phyloP scores from a whole-genome alignment of 2,888 invertebrate species.

The Netelia fuscicornis region DNA sequence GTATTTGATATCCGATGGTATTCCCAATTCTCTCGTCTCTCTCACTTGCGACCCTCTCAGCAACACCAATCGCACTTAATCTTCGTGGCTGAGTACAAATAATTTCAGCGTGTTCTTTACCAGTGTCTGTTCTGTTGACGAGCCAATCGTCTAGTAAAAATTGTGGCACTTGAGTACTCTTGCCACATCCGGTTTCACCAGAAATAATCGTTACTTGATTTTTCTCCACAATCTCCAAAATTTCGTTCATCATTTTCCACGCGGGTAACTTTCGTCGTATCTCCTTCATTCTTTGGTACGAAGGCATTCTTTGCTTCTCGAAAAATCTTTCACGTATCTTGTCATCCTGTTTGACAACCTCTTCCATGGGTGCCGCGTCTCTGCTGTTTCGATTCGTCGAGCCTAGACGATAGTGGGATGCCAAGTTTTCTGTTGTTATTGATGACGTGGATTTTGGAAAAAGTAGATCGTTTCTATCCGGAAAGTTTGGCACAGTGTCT shows the following conservation, averaged over 20 bases:
- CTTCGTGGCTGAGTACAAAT: conserved; percentile 97
- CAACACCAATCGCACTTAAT: conserved; percentile 96
- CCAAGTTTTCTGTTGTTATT: conserved; percentile 79
- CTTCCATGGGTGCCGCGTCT: conserved; percentile 80
- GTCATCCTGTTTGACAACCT: conserved; percentile 87
- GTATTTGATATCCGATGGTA: conserved; percentile 90
- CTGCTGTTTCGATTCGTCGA: conserved; percentile 86
- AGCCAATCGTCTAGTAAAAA: conserved; percentile 96
- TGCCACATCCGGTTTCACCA: conserved; percentile 94
- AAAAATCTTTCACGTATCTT: conserved; percentile 88
- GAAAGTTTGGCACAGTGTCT: conserved; percentile 87
- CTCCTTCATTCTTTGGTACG: conserved; percentile 89
- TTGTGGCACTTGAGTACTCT: conserved; percentile 96
- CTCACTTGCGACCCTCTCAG: conserved; percentile 96
- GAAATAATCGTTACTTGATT: conserved; percentile 91
- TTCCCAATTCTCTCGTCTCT: conserved; percentile 92
- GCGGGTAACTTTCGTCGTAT: conserved; percentile 89
- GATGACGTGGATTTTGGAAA: conserved; percentile 79
- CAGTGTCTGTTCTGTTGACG: conserved; percentile 85
- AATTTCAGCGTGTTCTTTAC: conserved; percentile 91
- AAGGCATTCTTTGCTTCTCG: conserved; percentile 87
- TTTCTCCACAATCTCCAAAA: conserved; percentile 88
- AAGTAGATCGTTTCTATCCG: conserved; percentile 86
- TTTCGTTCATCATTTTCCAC: conserved; percentile 89
- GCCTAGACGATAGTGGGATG: conserved; percentile 89